Base-by-base conservation (phyloP, 2,888 invertebrate species). In the Sarcophaga caerulescens region DNA sequence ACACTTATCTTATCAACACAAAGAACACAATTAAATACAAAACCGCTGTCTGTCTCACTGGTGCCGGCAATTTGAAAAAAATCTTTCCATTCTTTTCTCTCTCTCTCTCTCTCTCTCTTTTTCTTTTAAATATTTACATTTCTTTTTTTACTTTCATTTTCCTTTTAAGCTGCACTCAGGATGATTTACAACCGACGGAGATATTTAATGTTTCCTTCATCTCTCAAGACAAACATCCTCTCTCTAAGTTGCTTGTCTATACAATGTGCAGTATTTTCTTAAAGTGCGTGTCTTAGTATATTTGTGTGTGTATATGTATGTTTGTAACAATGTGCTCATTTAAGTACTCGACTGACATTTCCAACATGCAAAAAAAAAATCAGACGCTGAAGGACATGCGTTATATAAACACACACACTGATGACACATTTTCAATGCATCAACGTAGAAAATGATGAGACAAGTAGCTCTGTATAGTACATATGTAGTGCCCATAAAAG, bases 331-430 rank as follows among this genome's bases (percentile, higher is more conserved):
- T 35, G 35, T 35, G 8, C 8, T 2, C 8, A 10, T 62, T 62
- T 59, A 75, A 65, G 70, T 76, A 71, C 76, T 70, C 75, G 76
- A 71, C 82, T 71, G 76, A 76, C 82, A 83, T 71, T 78, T 83
- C 62, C 63, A 62, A 73, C 78, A 63, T 73, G 73, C 52, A 69
- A 47, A 17, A 82, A 59, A 69, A 47, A 17, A 82, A 63, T 65
- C 75, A 70, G 45, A 65, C 76, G 70, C 2, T 71, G 59, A 77
- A 71, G 63, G 65, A 76, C 70, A 59, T 82, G 76, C 82, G 71
- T 76, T 45, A 82, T 70, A 82, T 65, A 76, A 52, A 57, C 45
- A 63, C 57, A 66, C 25, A 44, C 23, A 6, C 47, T 71, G 21
- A 10, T 11, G 19, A 52, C 21, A 35, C 57, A 63, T 71, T 65